Conservation (phyloP, 2,797 vertebrate genomes). For the Cetoscarus ocellatus region DNA sequence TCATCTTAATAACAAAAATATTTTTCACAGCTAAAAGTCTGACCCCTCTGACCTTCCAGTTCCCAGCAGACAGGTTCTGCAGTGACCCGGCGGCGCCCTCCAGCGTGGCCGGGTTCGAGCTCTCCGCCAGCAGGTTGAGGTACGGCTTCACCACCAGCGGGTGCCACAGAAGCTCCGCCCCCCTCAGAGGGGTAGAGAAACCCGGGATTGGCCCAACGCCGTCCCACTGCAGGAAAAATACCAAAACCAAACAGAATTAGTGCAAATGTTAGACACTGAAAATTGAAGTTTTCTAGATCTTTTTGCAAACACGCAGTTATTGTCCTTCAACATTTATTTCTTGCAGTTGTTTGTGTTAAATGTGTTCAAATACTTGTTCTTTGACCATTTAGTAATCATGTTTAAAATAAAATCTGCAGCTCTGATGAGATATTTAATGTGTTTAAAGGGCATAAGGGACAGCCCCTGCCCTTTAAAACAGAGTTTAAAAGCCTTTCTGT, state of each 20-base stretch:
- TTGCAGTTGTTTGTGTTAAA: too few relatives aligned
- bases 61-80: conserved; percentile 97
- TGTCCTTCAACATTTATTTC: too few relatives aligned
- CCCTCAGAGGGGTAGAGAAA: conserved; percentile 92
- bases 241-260: neutral
- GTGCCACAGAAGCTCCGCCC: conserved; percentile 98
- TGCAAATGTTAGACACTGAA: neutral
- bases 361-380: too few relatives aligned
- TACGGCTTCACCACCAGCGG: conserved; percentile 96
- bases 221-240: conserved; percentile 89
- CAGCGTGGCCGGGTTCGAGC: conserved; percentile 97
- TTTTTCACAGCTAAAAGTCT: neutral
- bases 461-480: too few relatives aligned
- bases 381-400: too few relatives aligned
- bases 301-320: too few relatives aligned
- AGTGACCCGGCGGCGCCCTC: conserved; percentile 96
- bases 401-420: too few relatives aligned
- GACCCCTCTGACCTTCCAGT: conserved; percentile 91
- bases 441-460: too few relatives aligned
- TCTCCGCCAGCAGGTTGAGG: conserved; percentile 96
- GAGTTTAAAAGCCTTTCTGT: too few relatives aligned
- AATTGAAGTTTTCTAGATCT: neutral
- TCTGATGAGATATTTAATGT: too few relatives aligned
- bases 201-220: conserved; percentile 93
- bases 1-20: neutral